These are phyloP conservation scores for Myotis findleyi DNA, from an alignment of 2,797 vertebrate species.

Conservation along the genomic window DNA sequence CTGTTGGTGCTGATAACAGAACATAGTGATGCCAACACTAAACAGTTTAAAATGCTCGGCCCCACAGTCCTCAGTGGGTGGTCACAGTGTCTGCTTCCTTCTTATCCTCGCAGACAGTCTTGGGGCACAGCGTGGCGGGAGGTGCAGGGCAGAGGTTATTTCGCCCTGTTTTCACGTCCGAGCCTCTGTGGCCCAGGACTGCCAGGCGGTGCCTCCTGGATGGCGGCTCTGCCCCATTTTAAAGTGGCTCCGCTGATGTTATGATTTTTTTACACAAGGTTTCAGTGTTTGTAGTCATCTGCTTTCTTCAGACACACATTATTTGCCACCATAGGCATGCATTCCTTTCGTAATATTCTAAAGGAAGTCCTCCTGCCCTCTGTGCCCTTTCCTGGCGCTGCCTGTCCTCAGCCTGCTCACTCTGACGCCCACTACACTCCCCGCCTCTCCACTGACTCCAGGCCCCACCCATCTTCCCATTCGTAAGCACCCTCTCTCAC, in stretches of 20 bases:
- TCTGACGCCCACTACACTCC: accelerated
- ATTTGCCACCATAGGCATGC: not conserved
- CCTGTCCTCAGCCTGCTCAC: not conserved
- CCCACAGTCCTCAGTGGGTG: not conserved
- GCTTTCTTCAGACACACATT: not conserved
- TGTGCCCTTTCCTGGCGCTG: accelerated
- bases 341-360: not conserved
- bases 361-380: not conserved
- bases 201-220: not conserved
- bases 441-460: not conserved
- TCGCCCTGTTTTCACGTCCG: not conserved
- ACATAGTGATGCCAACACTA: too few relatives aligned
- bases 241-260: not conserved
- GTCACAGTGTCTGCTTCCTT: not conserved
- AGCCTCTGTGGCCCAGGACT: not conserved
- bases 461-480: not conserved
- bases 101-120: not conserved
- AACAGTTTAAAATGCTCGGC: not conserved
- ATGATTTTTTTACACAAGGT: not conserved
- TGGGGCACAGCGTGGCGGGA: not conserved
- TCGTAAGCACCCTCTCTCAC: not conserved
- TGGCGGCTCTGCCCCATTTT: not conserved
- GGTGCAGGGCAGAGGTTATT: not conserved
- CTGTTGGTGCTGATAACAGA: not conserved
- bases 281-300: not conserved